Evolutionary conservation across 2,888 invertebrate species (phyloP).

Genomic region (Julus scanicus): DNA sequence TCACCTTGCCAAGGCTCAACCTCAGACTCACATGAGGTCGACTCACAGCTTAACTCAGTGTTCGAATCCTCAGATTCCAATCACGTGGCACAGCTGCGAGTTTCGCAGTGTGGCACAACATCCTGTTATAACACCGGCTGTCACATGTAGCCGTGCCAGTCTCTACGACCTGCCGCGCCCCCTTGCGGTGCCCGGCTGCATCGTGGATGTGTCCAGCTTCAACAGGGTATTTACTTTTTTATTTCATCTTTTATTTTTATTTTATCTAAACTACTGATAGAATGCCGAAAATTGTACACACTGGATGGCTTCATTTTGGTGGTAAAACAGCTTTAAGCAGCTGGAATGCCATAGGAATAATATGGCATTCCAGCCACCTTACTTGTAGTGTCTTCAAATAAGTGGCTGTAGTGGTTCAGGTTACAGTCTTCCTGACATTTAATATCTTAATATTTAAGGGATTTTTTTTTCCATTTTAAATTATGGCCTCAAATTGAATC

Average conservation of each 20-base stretch:
- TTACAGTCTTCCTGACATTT: not conserved
- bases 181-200: conserved; percentile 34
- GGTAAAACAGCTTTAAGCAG: not conserved
- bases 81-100: conserved; percentile 45
- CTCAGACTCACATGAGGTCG: not conserved
- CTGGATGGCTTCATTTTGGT: not conserved
- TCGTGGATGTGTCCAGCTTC: conserved; percentile 40
- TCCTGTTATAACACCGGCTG: conserved; percentile 8
- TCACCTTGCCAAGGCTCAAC: not conserved
- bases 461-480: no score
- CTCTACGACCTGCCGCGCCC: conserved; percentile 45
- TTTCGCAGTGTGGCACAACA: conserved; percentile 13
- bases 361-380: no score
- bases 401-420: not conserved
- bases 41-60: not conserved
- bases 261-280: not conserved
- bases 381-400: not conserved
- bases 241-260: not conserved
- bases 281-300: no score
- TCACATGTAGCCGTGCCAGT: conserved; percentile 22
- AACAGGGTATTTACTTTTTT: not conserved
- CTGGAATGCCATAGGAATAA: no score
- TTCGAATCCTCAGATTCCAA: not conserved
- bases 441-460: no score
- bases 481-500: no score